These are phyloP conservation scores for Tetrapedia diversipes DNA, from an alignment of 2,888 invertebrate genomes.

Conservation along the genomic window DNA sequence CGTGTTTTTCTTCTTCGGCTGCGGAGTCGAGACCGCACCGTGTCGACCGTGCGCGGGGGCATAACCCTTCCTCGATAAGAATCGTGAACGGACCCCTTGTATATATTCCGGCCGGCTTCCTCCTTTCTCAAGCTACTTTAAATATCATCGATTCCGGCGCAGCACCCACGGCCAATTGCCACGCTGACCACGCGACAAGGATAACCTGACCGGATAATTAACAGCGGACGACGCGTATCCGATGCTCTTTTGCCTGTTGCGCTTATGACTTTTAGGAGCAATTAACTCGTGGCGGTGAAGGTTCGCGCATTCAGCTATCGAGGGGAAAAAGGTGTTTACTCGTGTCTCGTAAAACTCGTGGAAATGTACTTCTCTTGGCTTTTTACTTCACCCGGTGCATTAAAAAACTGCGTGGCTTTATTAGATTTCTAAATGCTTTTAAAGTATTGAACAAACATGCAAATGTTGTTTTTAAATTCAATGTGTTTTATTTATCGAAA, in stretches of 20 bases:
- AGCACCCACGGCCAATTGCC: neutral
- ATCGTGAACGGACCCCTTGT: constrained; percentile 58
- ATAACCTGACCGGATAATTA: neutral
- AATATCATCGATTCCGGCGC: constrained; percentile 41
- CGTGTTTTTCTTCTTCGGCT: constrained; percentile 71
- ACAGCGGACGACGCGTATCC: neutral
- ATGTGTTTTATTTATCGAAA: no score
- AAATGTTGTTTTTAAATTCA: no score
- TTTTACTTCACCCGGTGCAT: no score
- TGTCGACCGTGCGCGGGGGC: constrained; percentile 60
- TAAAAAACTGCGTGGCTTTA: no score
- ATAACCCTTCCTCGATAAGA: constrained; percentile 67
- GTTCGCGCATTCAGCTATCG: no score
- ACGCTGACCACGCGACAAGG: neutral
- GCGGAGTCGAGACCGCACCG: constrained; percentile 55
- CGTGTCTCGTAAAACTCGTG: no score
- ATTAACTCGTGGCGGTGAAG: neutral
- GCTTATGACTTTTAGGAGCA: neutral
- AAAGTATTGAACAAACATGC: no score
- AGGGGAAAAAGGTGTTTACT: no score
- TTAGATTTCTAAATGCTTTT: no score
- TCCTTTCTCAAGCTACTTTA: constrained; percentile 51
- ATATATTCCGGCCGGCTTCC: constrained; percentile 59
- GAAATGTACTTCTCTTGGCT: no score
- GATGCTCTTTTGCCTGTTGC: neutral